These are phyloP conservation scores for Alces alces DNA, from an alignment of 2,113 vertebrate species.

Conservation along the genomic window DNA sequence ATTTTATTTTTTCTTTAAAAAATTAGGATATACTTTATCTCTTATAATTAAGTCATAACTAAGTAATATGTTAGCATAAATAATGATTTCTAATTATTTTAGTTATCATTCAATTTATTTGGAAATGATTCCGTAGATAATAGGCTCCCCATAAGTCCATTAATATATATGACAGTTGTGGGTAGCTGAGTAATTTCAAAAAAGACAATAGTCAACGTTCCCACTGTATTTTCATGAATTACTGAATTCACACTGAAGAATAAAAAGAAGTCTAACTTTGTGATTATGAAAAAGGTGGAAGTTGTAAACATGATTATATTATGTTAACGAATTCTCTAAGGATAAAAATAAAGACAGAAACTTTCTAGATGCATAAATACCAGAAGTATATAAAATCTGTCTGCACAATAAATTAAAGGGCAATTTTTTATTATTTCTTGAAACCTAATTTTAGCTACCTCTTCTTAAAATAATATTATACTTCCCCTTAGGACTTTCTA, in stretches of 20 bases:
- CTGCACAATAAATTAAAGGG: not conserved
- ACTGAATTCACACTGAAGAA: not conserved
- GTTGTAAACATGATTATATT: not conserved
- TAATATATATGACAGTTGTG: not conserved
- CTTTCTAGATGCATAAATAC: not conserved
- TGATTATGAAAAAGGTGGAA: not conserved
- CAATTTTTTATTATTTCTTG: not conserved
- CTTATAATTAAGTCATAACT: not conserved
- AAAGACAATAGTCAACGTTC: not conserved
- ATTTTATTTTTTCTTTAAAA: not conserved
- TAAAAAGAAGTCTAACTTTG: not conserved
- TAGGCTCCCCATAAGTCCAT: not conserved
- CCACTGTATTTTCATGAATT: not conserved
- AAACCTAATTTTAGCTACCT: not conserved
- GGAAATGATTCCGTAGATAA: not conserved
- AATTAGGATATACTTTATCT: not conserved
- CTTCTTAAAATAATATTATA: not conserved
- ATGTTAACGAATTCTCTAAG: not conserved
- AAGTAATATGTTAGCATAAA: not conserved
- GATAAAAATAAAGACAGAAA: not conserved
- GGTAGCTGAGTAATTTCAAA: not conserved
- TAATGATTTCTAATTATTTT: not conserved
- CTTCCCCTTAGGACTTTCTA: not conserved
- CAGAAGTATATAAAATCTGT: not conserved
- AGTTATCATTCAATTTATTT: not conserved